Evolutionary conservation across 1,140 invertebrate genomes (phyloP).

Genomic region (Cotesia vestalis): DNA sequence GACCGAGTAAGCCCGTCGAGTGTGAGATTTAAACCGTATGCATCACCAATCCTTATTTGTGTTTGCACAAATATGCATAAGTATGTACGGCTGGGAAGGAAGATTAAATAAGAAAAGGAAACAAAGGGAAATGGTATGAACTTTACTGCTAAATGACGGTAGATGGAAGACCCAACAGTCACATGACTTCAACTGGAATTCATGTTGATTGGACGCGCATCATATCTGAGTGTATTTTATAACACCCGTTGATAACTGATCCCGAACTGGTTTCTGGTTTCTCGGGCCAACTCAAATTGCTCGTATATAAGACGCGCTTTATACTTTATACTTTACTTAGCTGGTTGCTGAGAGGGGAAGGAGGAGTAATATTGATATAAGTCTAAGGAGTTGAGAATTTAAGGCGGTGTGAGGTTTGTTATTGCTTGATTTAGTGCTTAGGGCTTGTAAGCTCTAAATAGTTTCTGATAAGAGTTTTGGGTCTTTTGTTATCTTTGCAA

Average conservation of each 20-base stretch:
- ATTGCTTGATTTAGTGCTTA: too few relatives aligned
- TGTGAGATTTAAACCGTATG: neutral
- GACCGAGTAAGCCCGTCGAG: neutral
- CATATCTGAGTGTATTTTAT: neutral
- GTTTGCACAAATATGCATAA: conserved; percentile 26
- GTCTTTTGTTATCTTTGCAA: too few relatives aligned
- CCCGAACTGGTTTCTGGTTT: conserved; percentile 8
- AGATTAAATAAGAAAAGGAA: neutral
- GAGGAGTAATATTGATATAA: too few relatives aligned
- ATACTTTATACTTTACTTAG: too few relatives aligned
- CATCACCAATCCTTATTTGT: conserved; percentile 15
- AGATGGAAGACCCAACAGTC: neutral
- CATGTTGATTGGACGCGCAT: conserved; percentile 19
- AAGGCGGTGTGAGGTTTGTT: too few relatives aligned
- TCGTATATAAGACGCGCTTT: too few relatives aligned
- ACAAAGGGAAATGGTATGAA: neutral
- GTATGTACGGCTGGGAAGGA: neutral
- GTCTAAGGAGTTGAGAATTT: too few relatives aligned
- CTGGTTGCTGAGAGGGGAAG: too few relatives aligned
- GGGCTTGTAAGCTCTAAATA: too few relatives aligned
- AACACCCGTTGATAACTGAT: conserved; percentile 13
- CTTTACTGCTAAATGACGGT: too few relatives aligned
- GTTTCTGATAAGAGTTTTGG: too few relatives aligned
- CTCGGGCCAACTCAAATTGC: neutral
- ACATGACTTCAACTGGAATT: conserved; percentile 6